Conservation (phyloP, 2,888 invertebrate species). For the Heliconius ismenius region DNA sequence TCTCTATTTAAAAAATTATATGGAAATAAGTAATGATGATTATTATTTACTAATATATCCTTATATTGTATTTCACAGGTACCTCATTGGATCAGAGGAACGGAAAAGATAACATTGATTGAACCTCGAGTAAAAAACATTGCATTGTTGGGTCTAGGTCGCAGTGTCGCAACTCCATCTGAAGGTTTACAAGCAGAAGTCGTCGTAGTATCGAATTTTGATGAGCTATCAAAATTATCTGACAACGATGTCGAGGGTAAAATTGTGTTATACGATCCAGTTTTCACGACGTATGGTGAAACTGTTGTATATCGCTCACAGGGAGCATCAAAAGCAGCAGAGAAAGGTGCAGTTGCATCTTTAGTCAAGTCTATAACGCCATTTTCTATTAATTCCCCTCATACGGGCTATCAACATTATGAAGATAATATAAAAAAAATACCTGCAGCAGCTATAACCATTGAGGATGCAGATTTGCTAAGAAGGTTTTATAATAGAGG, state of each 20-base stretch:
- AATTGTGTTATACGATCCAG: slow-evolving; percentile 89
- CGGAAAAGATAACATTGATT: slow-evolving; percentile 85
- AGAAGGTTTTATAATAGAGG: slow-evolving; percentile 83
- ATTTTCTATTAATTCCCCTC: slow-evolving; percentile 88
- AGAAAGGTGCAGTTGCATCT: slow-evolving; percentile 88
- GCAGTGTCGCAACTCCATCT: slow-evolving; percentile 85
- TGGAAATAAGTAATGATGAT: too few species aligned
- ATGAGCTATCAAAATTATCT: slow-evolving; percentile 80
- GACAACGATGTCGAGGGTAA: slow-evolving; percentile 82
- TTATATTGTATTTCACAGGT: slow-evolving; percentile 54
- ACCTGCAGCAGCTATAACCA: slow-evolving; percentile 87
- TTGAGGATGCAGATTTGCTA: slow-evolving; percentile 89
- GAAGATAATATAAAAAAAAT: slow-evolving; percentile 82
- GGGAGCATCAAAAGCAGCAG: slow-evolving; percentile 86
- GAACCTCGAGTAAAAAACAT: slow-evolving; percentile 84
- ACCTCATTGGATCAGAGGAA: slow-evolving; percentile 82
- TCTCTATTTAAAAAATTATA: too few species aligned
- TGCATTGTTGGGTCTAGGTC: slow-evolving; percentile 86
- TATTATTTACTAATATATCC: background rate
- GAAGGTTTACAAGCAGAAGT: slow-evolving; percentile 88
- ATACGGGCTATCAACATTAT: slow-evolving; percentile 88
- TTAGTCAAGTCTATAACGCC: slow-evolving; percentile 89
- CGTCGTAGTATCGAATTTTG: slow-evolving; percentile 86
- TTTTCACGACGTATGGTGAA: slow-evolving; percentile 84
- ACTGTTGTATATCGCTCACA: slow-evolving; percentile 84